Evolutionary conservation across 1,140 invertebrate species (phyloP), one percentile per base, ranked within the genome.

Genomic region (Stratiolaelaps scimitus): DNA sequence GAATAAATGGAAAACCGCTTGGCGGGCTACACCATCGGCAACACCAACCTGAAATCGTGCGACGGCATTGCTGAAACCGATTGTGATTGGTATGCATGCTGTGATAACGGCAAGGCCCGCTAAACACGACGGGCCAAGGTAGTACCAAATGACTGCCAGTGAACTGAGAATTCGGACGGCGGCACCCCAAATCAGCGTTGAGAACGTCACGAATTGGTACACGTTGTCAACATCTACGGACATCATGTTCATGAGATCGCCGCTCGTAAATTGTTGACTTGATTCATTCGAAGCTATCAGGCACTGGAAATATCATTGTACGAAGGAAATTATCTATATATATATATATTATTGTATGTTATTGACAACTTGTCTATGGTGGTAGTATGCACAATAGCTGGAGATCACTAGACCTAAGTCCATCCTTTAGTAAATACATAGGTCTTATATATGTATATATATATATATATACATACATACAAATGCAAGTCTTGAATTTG

Each of bases 1-100:
- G n/a, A n/a, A n/a, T n/a, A n/a, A n/a, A n/a, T n/a, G n/a, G n/a
- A n/a, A n/a, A n/a, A n/a, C n/a, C n/a, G n/a, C n/a, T n/a, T n/a
- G n/a, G n/a, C n/a, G n/a, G n/a, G n/a, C n/a, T n/a, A n/a, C n/a
- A n/a, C n/a, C n/a, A n/a, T n/a, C n/a, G 20, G 13, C 17, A 17
- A 17, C 26, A 13, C 64, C 43, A 29, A 78, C 73, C 74, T 80
- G 77, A 66, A 75, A 71, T 65, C 72, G 71, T 71, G 77, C 76
- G 1, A 71, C 69, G 60, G 73, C 73, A 66, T 72, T 72, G 2
- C 76, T 77, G 23, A 79, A 72, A n/a, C 72, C 46, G 30, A 72
- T 74, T 69, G 79, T 78, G 43, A 79, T 64, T 1, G 77, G 77
- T 10, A 79, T 74, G 43, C 78, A 69, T 5, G 79, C 44, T 2